phyloP scores from a whole-genome alignment of 2,797 vertebrate species.

The Rhynchonycteris naso region DNA sequence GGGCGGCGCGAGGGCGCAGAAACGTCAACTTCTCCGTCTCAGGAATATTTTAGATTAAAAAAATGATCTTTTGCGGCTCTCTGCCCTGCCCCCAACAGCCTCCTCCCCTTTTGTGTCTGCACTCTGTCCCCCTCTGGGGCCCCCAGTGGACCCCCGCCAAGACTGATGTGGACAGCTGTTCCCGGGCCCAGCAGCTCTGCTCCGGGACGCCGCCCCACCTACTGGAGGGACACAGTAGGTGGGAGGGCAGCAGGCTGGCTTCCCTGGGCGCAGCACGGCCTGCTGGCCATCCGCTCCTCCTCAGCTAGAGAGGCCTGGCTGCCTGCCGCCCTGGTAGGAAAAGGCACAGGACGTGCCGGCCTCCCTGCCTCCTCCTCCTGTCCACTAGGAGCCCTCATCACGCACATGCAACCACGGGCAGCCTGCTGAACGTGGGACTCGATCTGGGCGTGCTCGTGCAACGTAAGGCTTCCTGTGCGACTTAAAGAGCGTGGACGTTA shows the following conservation, averaged over 20 bases:
- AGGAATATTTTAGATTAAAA: conserved; percentile 60
- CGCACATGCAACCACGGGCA: conserved; percentile 60
- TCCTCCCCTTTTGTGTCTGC: conserved; percentile 33
- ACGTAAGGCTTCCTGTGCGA: conserved; percentile 50
- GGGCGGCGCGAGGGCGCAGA: conserved; percentile 53
- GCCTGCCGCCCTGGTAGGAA: neutral
- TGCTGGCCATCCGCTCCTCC: too few relatives aligned
- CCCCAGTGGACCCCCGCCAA: neutral
- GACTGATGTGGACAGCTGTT: conserved; percentile 70
- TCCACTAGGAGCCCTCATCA: neutral
- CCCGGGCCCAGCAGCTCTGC: conserved; percentile 42
- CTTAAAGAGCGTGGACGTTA: neutral
- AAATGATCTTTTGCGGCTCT: conserved; percentile 33
- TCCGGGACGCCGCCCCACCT: conserved; percentile 83
- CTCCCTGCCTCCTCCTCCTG: neutral
- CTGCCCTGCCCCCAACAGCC: neutral
- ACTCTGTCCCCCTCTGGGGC: neutral
- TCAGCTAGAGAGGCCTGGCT: neutral
- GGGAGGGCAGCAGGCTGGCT: conserved; percentile 77
- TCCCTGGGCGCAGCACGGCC: neutral
- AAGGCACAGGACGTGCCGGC: neutral
- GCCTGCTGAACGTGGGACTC: conserved; percentile 38
- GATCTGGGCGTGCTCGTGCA: conserved; percentile 64
- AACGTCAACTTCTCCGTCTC: conserved; percentile 62
- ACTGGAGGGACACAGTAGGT: conserved; percentile 84